phyloP scores from a whole-genome alignment of 1,140 invertebrate species.

The Sinonovacula constricta region DNA sequence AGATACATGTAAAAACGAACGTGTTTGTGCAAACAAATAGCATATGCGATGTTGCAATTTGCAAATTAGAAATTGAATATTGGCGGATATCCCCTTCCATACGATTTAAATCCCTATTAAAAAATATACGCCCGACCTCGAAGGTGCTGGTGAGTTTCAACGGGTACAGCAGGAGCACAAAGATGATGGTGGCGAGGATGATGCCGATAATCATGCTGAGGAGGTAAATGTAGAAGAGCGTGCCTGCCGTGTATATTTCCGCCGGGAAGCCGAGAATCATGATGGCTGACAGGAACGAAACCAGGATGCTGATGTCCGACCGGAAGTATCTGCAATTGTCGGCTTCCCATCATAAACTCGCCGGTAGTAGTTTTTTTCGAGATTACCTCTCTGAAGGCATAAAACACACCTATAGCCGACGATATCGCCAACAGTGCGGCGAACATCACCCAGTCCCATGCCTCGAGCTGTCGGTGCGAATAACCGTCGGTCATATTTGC shows the following conservation, averaged over 20 bases:
- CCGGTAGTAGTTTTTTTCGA: conserved; percentile 89
- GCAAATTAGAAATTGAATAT: no score
- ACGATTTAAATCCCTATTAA: no score
- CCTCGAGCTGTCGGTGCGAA: conserved; percentile 47
- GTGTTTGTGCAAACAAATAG: no score
- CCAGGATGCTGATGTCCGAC: conserved; percentile 70
- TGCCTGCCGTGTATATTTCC: conserved; percentile 84
- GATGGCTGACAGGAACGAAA: conserved; percentile 92
- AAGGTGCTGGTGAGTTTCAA: conserved; percentile 70
- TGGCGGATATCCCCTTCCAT: no score
- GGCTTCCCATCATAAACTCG: conserved; percentile 88
- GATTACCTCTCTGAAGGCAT: conserved; percentile 84
- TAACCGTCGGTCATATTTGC: no score
- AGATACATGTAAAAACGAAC: no score
- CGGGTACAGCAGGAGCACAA: conserved; percentile 69
- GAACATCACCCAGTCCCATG: conserved; percentile 68
- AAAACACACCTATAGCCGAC: conserved; percentile 88
- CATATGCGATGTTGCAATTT: no score
- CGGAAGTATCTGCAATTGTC: conserved; percentile 84
- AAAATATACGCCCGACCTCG: conserved; percentile 60
- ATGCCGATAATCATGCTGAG: conserved; percentile 61
- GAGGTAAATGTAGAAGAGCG: conserved; percentile 59
- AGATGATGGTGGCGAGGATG: conserved; percentile 61
- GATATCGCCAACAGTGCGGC: conserved; percentile 64
- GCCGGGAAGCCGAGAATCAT: conserved; percentile 91